phyloP scores from a whole-genome alignment of 2,113 vertebrate genomes.

The Myxocyprinus asiaticus region DNA sequence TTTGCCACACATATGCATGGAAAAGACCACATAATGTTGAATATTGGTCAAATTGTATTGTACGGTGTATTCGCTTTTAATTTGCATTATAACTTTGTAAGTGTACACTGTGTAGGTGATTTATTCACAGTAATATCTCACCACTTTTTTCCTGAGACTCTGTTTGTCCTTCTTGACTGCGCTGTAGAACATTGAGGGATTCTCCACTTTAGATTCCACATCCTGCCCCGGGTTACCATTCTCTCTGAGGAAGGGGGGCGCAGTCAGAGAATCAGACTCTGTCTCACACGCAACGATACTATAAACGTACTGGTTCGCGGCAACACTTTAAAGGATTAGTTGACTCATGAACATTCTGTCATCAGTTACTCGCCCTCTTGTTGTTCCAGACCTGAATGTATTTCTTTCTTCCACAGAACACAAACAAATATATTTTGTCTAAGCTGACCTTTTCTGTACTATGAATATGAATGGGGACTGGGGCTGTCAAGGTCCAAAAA shows the following conservation, averaged over 20 bases:
- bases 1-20: slow-evolving; percentile 17
- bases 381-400: not conserved
- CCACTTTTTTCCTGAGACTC: slow-evolving; percentile 90
- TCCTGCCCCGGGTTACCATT: slow-evolving; percentile 86
- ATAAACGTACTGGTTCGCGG: slow-evolving; percentile 65
- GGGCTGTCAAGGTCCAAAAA: not conserved
- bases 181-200: slow-evolving; percentile 85
- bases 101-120: slow-evolving; percentile 61
- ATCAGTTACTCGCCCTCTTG: not conserved
- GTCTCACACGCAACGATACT: slow-evolving; percentile 61
- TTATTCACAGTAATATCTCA: slow-evolving; percentile 77
- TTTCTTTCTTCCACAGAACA: not conserved
- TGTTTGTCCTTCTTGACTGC: slow-evolving; percentile 88
- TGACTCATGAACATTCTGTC: not conserved
- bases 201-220: slow-evolving; percentile 81
- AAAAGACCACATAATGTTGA: slow-evolving; percentile 10
- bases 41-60: not conserved
- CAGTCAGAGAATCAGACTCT: slow-evolving; percentile 79
- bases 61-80: not conserved
- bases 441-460: not conserved
- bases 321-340: slow-evolving; percentile 59
- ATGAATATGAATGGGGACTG: not conserved
- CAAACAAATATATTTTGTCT: not conserved
- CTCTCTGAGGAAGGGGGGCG: slow-evolving; percentile 79
- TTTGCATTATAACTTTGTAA: slow-evolving; percentile 53